These are phyloP conservation scores for Malurus melanocephalus DNA, from an alignment of 2,113 vertebrate species.

Conservation along the genomic window DNA sequence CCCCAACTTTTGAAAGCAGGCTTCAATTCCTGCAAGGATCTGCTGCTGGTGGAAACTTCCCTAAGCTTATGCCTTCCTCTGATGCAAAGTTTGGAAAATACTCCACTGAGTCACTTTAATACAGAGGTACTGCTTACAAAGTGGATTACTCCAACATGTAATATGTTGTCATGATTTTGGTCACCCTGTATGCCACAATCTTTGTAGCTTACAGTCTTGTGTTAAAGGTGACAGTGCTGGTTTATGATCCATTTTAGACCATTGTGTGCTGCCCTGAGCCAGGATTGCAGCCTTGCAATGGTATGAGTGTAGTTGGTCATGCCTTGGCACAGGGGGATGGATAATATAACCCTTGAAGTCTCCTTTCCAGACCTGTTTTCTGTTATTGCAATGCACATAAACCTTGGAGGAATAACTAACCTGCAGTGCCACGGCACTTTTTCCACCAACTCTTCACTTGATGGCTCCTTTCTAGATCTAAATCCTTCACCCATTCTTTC, in stretches of 20 bases:
- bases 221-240: not conserved
- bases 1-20: not conserved
- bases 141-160: not conserved
- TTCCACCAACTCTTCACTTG: not conserved
- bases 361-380: not conserved
- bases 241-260: not conserved
- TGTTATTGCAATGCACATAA: not conserved
- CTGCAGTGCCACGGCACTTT: not conserved
- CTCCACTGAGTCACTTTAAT: not conserved
- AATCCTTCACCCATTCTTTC: not conserved
- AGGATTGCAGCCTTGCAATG: not conserved
- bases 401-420: not conserved
- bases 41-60: not conserved
- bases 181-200: not conserved
- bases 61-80: not conserved
- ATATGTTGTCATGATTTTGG: not conserved
- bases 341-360: not conserved
- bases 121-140: not conserved
- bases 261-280: not conserved
- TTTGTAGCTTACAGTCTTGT: not conserved
- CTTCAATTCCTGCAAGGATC: not conserved
- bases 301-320: not conserved
- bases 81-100: not conserved
- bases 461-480: not conserved
- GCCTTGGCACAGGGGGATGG: not conserved